Conservation (phyloP, 2,888 invertebrate species). For the Chaetogeoica ovagalla region DNA sequence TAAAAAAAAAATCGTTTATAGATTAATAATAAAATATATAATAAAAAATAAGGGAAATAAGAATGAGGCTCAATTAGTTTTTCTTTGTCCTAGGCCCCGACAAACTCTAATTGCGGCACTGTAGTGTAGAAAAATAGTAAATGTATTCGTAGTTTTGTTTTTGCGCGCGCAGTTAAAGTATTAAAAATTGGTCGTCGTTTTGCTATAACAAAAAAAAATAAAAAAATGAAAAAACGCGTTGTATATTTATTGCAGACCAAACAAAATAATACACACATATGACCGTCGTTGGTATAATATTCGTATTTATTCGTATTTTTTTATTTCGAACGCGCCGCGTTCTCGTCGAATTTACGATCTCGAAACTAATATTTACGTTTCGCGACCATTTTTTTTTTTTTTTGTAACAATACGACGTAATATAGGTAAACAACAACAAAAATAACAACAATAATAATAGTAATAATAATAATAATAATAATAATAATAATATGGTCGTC, state of each 20-base stretch:
- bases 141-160: no score
- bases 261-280: neutral
- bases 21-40: no score
- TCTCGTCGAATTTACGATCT: conserved; percentile 32
- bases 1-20: no score
- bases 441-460: neutral
- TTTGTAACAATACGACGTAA: conserved; percentile 1
- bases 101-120: no score
- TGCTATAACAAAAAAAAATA: neutral
- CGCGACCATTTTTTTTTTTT: conserved; percentile 1
- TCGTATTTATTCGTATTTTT: conserved; percentile 7
- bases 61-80: no score
- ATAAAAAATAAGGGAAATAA: no score
- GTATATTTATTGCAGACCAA: neutral
- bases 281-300: neutral
- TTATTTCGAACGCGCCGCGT: neutral
- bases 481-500: no score
- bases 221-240: no score
- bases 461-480: conserved; percentile 3
- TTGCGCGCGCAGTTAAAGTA: neutral
- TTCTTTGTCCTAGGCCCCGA: no score
- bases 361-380: conserved; percentile 24
- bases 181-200: neutral
- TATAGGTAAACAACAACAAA: conserved; percentile 26
- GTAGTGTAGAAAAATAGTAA: no score